phyloP scores from a whole-genome alignment of 2,888 invertebrate genomes.

The Protodeltote pygarga region DNA sequence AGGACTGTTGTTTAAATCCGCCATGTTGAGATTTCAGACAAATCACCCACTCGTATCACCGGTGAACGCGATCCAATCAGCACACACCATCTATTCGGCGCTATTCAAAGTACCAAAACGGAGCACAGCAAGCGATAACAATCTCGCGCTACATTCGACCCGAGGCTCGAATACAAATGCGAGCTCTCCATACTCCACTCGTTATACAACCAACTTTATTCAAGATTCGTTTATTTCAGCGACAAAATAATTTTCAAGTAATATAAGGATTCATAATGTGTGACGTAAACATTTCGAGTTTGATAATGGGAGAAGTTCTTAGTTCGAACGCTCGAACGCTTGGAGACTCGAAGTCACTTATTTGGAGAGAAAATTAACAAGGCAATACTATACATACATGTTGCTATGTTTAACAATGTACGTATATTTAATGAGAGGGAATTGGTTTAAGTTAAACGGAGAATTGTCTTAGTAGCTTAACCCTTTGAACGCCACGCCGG shows the following conservation, averaged over 20 bases:
- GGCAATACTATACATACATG: slow-evolving; percentile 48
- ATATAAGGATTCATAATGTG: slow-evolving; percentile 53
- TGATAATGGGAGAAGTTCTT: slow-evolving; percentile 50
- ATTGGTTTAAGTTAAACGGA: slow-evolving; percentile 52
- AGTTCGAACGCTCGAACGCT: slow-evolving; percentile 36
- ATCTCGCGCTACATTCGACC: slow-evolving; percentile 61
- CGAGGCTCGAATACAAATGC: slow-evolving; percentile 62
- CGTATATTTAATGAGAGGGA: slow-evolving; percentile 45
- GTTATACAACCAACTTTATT: slow-evolving; percentile 54
- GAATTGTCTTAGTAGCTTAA: slow-evolving; percentile 40
- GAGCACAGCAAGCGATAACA: slow-evolving; percentile 61
- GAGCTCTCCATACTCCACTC: slow-evolving; percentile 55
- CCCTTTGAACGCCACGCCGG: no score
- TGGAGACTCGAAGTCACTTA: no score
- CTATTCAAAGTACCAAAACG: slow-evolving; percentile 46
- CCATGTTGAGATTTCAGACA: slow-evolving; percentile 37
- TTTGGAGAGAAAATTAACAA: slow-evolving; percentile 48
- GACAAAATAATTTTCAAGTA: slow-evolving; percentile 56
- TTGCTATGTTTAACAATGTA: slow-evolving; percentile 45
- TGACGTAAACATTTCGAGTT: slow-evolving; percentile 53
- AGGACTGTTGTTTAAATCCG: slow-evolving; percentile 19
- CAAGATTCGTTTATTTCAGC: slow-evolving; percentile 57
- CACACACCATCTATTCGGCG: slow-evolving; percentile 49
- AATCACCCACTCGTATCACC: slow-evolving; percentile 40
- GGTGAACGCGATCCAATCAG: slow-evolving; percentile 49